Evolutionary conservation across 1,140 invertebrate species (phyloP), one percentile per base, ranked within the genome.

Genomic region (Vanessa tameamea): DNA sequence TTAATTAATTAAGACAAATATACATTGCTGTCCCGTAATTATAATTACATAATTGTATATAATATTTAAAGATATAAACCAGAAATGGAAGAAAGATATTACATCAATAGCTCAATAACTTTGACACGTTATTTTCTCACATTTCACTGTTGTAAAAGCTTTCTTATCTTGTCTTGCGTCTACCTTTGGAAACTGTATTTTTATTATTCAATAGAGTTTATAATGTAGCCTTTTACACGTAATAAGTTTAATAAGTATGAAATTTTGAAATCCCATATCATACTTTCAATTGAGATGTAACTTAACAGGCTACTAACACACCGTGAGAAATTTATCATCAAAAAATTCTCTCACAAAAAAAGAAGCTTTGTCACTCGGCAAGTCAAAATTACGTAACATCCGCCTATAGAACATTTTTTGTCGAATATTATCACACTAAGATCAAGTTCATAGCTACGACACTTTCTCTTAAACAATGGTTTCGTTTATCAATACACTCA

Each of bases 401-500:
- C 20, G 16, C n/a, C 16, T 26, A 23, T 57, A 15, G 50, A 20
- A 57, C 20, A 23, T 57, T 57, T 57, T 23, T 57, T 57, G 20
- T 57, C 12, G 20, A 23, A 23, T 57, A 23, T 23, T 57, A 57
- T 57, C 20, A 13, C 53, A 53, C 51, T n/a, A 20, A 57, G 73
- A 69, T 74, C 73, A 69, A 74, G 73, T 74, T 69, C 73, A 69
- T 61, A 26, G 71, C 63, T 59, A 74, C 63, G 68, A 72, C 70
- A 75, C 75, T 76, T 81, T 72, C 72, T 76, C 74, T 43, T 15
- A 63, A 37, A 72, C 70, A 73, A 75, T 75, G 47, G 73, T 12
- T 66, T 50, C 20, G 69, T 64, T 66, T 73, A 73, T 73, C 59
- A 65, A 74, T 74, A 69, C 37, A 26, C 53, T 59, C 67, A 69